Evolutionary conservation across 2,797 vertebrate genomes (phyloP).

Genomic region (Meriones psammophilus): DNA sequence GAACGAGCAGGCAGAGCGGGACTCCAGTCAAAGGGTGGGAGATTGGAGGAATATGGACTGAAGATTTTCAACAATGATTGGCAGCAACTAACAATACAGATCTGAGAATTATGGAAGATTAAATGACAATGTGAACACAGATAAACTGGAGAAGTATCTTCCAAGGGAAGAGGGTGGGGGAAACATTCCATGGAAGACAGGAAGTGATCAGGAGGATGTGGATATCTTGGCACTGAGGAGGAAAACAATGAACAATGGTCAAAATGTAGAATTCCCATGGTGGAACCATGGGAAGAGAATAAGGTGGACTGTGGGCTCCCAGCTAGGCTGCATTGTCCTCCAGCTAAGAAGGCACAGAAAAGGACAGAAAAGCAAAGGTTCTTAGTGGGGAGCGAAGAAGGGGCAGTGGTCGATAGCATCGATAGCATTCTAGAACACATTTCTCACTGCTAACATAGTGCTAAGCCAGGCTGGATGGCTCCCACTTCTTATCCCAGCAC

Average conservation of each 20-base stretch:
- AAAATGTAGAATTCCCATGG: background rate
- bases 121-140: background rate
- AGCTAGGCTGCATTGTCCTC: background rate
- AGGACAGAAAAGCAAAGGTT: background rate
- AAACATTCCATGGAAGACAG: background rate
- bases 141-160: background rate
- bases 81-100: background rate
- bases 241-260: background rate
- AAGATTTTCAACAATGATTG: too few species aligned
- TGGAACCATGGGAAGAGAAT: background rate
- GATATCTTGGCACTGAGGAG: background rate
- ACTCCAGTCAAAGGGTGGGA: background rate
- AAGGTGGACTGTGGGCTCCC: background rate
- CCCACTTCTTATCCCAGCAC: background rate
- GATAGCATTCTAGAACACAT: background rate
- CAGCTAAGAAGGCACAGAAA: background rate
- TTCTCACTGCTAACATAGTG: background rate
- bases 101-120: background rate
- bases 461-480: background rate
- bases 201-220: background rate
- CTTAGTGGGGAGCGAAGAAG: background rate
- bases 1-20: too few species aligned
- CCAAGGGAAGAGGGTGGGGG: background rate
- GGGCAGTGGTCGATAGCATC: background rate
- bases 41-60: background rate